Percentiles rank a stretch among this genome's conserved stretches.
phyloP scores from a whole-genome alignment of 2,797 vertebrate genomes.

The Cirrhinus mrigala region DNA sequence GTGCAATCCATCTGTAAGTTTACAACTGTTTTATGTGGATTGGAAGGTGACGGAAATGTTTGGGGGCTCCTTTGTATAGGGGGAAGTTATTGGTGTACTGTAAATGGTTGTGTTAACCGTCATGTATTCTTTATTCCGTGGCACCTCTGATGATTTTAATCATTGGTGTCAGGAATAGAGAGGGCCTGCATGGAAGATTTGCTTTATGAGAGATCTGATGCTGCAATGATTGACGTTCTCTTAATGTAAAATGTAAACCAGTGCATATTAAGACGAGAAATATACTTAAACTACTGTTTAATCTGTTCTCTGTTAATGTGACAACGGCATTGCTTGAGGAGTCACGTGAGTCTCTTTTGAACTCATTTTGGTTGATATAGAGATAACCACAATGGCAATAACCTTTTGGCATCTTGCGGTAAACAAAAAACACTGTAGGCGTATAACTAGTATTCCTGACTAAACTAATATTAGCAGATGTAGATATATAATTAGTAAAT shows the following conservation, averaged over 20 bases:
- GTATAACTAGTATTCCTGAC: neutral
- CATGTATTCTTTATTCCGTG: slow-evolving; percentile 65
- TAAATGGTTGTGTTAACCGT: slow-evolving; percentile 66
- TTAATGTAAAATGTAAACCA: slow-evolving; percentile 14
- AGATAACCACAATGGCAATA: neutral
- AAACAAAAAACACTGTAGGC: neutral
- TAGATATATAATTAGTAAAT: neutral
- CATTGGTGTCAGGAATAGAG: slow-evolving; percentile 69
- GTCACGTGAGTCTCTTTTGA: neutral
- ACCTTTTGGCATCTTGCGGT: neutral
- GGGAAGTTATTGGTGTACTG: slow-evolving; percentile 82
- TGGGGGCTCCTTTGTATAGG: slow-evolving; percentile 73
- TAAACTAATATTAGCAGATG: neutral
- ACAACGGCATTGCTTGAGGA: neutral
- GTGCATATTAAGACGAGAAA: neutral
- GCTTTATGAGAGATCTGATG: slow-evolving; percentile 58
- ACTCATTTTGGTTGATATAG: neutral
- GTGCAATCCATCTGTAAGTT: neutral
- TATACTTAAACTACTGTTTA: neutral
- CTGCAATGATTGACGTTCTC: slow-evolving; percentile 8
- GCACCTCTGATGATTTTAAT: slow-evolving; percentile 60
- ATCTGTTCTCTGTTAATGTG: too few species aligned
- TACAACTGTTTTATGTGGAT: neutral
- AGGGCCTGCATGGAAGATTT: slow-evolving; percentile 60
- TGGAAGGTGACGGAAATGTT: neutral